Percentiles rank a stretch among this genome's conserved stretches.
Conservation (phyloP, 2,797 vertebrate species). For the Sebastolobus altivelis region DNA sequence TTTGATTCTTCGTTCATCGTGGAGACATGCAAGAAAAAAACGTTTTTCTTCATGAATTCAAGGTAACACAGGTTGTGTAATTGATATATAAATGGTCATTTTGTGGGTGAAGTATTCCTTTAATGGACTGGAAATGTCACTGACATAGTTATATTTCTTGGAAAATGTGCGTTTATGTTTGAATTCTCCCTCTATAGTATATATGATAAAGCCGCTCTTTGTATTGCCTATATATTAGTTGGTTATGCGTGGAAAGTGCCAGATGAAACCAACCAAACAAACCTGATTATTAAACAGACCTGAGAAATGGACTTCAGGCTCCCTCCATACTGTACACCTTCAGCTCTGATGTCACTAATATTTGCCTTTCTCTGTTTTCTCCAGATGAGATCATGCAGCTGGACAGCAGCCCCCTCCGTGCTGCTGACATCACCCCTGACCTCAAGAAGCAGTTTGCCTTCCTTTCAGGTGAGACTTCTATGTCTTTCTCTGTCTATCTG, state of each 20-base stretch:
- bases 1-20: neutral
- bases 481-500: neutral
- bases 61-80: neutral
- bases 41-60: neutral
- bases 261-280: neutral
- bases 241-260: neutral
- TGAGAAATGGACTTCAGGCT: neutral
- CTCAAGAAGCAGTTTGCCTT: slow-evolving; percentile 95
- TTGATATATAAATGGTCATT: neutral
- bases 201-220: neutral
- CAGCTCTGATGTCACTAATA: slow-evolving; percentile 11
- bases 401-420: slow-evolving; percentile 90
- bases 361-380: slow-evolving; percentile 35
- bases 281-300: neutral
- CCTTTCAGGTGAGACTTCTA: slow-evolving; percentile 89
- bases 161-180: neutral
- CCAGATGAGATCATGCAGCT: slow-evolving; percentile 99
- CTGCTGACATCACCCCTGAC: slow-evolving; percentile 93
- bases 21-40: neutral
- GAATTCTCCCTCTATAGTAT: neutral
- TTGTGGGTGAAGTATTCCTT: neutral
- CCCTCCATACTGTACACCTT: neutral
- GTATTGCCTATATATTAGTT: neutral
- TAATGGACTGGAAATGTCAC: neutral
- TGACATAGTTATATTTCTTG: neutral